Percentiles rank a stretch among this genome's conserved stretches.
These are phyloP conservation scores for Phylloscopus whistleri DNA, from an alignment of 2,113 vertebrate species.

Conservation along the genomic window DNA sequence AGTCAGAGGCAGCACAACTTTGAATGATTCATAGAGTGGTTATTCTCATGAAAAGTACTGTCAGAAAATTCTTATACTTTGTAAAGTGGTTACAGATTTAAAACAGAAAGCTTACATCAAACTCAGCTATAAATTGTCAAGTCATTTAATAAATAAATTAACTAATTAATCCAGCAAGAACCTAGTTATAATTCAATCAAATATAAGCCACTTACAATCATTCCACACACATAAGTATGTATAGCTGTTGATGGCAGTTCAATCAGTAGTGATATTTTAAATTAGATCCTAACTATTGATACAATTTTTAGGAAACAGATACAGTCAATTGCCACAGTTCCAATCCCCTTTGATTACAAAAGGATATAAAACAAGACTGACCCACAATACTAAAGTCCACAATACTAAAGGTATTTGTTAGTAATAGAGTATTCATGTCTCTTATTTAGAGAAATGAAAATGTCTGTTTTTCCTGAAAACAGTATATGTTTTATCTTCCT, in stretches of 20 bases:
- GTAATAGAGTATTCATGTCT: neutral
- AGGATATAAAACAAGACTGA: neutral
- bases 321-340: neutral
- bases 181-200: neutral
- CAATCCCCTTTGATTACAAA: neutral
- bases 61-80: neutral
- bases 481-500: neutral
- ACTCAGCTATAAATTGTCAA: neutral
- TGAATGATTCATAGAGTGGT: neutral
- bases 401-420: neutral
- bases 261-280: neutral
- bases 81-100: neutral
- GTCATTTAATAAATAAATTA: neutral
- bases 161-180: neutral
- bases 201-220: neutral
- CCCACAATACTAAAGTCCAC: neutral
- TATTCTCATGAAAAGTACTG: neutral
- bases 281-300: neutral
- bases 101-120: neutral
- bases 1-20: neutral
- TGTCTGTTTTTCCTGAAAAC: neutral
- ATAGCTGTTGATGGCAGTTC: neutral
- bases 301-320: constrained; percentile 1
- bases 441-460: neutral
- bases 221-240: neutral